These are phyloP conservation scores for Cerastis leucographa DNA, from an alignment of 2,888 invertebrate species.

Conservation along the genomic window DNA sequence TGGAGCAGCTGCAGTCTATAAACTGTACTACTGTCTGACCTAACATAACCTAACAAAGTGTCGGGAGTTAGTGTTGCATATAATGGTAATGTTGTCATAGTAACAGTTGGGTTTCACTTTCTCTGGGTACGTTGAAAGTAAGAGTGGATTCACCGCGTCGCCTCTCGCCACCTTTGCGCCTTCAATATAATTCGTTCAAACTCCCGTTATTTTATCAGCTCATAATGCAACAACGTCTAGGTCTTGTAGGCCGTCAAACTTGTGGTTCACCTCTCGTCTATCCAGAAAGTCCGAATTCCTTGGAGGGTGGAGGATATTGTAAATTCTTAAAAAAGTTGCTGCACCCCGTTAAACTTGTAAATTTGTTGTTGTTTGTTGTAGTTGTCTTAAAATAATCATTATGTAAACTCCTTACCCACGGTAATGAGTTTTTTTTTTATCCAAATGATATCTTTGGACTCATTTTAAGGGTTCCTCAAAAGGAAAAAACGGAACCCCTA, in stretches of 20 bases:
- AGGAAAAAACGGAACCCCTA: too few relatives aligned
- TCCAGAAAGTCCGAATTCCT: not conserved
- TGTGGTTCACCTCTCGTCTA: not conserved
- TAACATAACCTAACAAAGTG: not conserved
- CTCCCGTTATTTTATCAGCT: not conserved
- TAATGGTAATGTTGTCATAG: conserved; percentile 36
- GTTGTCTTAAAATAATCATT: not conserved
- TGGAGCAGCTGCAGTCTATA: not conserved
- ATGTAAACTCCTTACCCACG: not conserved
- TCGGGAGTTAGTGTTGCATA: not conserved
- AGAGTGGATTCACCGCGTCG: conserved; percentile 20
- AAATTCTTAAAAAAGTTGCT: too few relatives aligned
- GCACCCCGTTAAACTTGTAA: not conserved
- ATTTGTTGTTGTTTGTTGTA: too few relatives aligned
- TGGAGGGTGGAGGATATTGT: conserved; percentile 7
- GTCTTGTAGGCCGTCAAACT: not conserved
- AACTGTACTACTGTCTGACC: not conserved
- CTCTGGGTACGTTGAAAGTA: conserved; percentile 55
- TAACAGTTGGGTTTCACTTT: conserved; percentile 48
- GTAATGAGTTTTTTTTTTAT: not conserved
- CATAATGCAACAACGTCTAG: not conserved
- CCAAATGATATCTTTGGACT: not conserved
- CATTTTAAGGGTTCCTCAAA: too few relatives aligned
- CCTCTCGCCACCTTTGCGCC: not conserved
- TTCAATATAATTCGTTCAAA: conserved; percentile 9